A percentile compares a stretch with the other conserved stretches of the same genome.
phyloP scores from a whole-genome alignment of 2,888 invertebrate genomes.

The Lumbricus terrestris region DNA sequence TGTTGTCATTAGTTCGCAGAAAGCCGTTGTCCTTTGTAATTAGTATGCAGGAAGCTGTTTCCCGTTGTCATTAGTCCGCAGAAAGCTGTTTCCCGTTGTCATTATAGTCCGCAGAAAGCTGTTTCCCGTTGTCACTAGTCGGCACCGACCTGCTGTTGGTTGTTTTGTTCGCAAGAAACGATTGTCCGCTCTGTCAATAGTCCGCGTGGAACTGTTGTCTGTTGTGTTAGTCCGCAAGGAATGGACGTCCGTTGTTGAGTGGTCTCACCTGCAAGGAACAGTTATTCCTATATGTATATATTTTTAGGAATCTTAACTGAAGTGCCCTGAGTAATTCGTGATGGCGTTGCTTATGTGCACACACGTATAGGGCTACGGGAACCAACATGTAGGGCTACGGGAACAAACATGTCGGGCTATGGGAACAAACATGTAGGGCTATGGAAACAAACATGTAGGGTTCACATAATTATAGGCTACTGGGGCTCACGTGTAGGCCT shows the following conservation, averaged over 20 bases:
- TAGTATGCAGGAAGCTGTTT: neutral
- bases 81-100: neutral
- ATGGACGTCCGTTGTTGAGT: neutral
- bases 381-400: too few relatives aligned
- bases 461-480: too few relatives aligned
- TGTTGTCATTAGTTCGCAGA: neutral
- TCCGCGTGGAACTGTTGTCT: neutral
- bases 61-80: neutral
- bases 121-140: neutral
- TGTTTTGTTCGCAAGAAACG: neutral
- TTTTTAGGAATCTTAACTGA: neutral
- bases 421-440: too few relatives aligned
- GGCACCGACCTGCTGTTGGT: neutral
- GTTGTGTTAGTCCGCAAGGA: neutral
- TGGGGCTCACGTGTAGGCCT: too few relatives aligned
- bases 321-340: too few relatives aligned
- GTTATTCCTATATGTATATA: neutral
- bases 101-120: neutral
- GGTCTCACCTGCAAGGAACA: neutral
- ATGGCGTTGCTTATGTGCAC: too few relatives aligned
- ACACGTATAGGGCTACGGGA: too few relatives aligned
- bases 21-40: neutral
- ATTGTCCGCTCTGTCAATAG: neutral
- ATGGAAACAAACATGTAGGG: too few relatives aligned
- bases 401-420: too few relatives aligned